Base-by-base conservation (phyloP, 2,113 vertebrate genomes). In the Megaleporinus macrocephalus region DNA sequence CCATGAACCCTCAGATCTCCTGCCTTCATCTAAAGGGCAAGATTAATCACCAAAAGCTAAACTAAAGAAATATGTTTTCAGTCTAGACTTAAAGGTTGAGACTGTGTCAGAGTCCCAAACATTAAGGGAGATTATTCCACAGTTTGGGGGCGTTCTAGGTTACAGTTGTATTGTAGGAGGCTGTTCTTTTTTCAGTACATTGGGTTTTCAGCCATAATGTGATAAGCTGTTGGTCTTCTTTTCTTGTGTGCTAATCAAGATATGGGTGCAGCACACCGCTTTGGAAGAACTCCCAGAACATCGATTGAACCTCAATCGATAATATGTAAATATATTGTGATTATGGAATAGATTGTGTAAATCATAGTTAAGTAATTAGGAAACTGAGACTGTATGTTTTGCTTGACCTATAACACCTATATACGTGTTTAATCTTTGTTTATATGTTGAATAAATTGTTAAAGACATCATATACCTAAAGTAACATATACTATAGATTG, bases 161-260 rank as follows among this genome's bases (percentile, higher is more conserved):
- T 51, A 26, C 70, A 24, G 24, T 22, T 16, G 51, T 76, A 49
- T 55, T 80, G 30, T 29, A 1, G 41, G 29, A 79, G 26, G 30
- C 59, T 71, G 20, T 13, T 44, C 26, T 30, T 27, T 14, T 30
- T 27, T 59, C 12, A 12, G 51, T 72, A 30, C 80, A 65, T 66
- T 80, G 27, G 55, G 76, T 41, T 30, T 77, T 72, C 13, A 73
- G 61, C 2, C 30, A 16, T 72, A 51, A 74, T 36, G 51, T 22
- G 12, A 79, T 47, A 70, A 10, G 59, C 18, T 66, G 13, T 22
- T 74, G 16, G 59, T 29, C 59, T 29, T 30, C 16, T 29, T 57
- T 78, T 55, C 36, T 26, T 69, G n/a, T 57, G n/a, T 18, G 24
- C 11, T 7, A 36, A 2, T 18, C 53, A 57, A 20, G 20, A 3